A percentile compares a stretch with the other conserved stretches of the same genome.
phyloP scores from a whole-genome alignment of 2,797 vertebrate species.

The Catostomus latipinnis region DNA sequence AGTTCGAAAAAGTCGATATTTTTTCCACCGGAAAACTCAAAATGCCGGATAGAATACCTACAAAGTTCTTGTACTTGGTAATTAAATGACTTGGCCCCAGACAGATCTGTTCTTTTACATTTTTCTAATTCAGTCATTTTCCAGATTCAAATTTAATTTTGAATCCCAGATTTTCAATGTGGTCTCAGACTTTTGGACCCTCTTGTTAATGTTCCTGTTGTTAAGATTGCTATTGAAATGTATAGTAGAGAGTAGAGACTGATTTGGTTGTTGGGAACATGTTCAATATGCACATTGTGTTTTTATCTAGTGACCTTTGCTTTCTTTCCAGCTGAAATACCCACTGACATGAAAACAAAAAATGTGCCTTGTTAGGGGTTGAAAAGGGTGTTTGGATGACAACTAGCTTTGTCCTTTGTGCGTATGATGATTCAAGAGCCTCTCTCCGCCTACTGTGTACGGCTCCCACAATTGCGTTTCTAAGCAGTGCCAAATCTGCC shows the following conservation, averaged over 20 bases:
- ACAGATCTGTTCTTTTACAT: too few relatives aligned
- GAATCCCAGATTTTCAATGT: too few relatives aligned
- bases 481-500: slow-evolving; percentile 28
- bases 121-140: too few relatives aligned
- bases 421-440: not conserved
- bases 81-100: too few relatives aligned
- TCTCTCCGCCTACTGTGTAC: slow-evolving; percentile 15
- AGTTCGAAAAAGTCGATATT: too few relatives aligned
- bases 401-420: not conserved
- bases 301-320: slow-evolving; percentile 14
- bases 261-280: not conserved
- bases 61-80: too few relatives aligned
- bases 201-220: not conserved
- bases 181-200: too few relatives aligned
- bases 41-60: too few relatives aligned
- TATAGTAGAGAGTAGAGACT: not conserved
- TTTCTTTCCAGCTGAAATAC: slow-evolving; percentile 10
- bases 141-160: too few relatives aligned
- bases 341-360: not conserved
- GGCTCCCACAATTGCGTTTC: slow-evolving; percentile 7
- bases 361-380: not conserved
- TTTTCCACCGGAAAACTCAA: too few relatives aligned
- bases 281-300: not conserved
- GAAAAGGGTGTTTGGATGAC: slow-evolving; percentile 2
- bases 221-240: not conserved